A percentile compares a stretch with the other conserved stretches of the same genome.
These are phyloP conservation scores for Enteromius viviparus DNA, from an alignment of 2,797 vertebrate species.

Conservation along the genomic window DNA sequence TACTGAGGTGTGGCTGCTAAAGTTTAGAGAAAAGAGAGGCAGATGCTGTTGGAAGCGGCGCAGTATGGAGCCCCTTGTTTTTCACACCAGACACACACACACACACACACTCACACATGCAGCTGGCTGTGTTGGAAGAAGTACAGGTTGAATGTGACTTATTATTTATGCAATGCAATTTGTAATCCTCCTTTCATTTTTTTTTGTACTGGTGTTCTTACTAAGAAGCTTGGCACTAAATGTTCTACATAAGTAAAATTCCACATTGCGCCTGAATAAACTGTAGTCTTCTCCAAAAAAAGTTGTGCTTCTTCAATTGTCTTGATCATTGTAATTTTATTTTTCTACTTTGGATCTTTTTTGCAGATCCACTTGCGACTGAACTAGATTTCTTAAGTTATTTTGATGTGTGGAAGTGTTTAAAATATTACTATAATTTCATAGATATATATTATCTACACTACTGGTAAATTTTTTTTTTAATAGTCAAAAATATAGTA, in stretches of 20 bases:
- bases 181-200: neutral
- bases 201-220: neutral
- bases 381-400: neutral
- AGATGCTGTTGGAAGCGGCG: slow-evolving; percentile 53
- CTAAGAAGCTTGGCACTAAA: neutral
- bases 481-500: neutral
- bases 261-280: neutral
- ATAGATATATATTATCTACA: neutral
- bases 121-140: slow-evolving; percentile 14
- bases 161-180: slow-evolving; percentile 15
- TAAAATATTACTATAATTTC: neutral
- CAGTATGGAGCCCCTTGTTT: slow-evolving; percentile 51
- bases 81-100: slow-evolving; percentile 35
- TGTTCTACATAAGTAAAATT: neutral
- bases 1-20: slow-evolving; percentile 38
- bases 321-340: neutral
- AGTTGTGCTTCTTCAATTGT: neutral
- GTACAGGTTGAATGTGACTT: slow-evolving; percentile 47
- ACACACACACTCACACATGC: slow-evolving; percentile 9
- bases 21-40: slow-evolving; percentile 45
- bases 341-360: neutral
- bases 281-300: neutral
- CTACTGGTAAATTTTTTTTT: neutral
- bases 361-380: neutral
- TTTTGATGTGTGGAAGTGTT: neutral